These are phyloP conservation scores for Lagopus muta DNA, from an alignment of 2,113 vertebrate species.

Conservation along the genomic window DNA sequence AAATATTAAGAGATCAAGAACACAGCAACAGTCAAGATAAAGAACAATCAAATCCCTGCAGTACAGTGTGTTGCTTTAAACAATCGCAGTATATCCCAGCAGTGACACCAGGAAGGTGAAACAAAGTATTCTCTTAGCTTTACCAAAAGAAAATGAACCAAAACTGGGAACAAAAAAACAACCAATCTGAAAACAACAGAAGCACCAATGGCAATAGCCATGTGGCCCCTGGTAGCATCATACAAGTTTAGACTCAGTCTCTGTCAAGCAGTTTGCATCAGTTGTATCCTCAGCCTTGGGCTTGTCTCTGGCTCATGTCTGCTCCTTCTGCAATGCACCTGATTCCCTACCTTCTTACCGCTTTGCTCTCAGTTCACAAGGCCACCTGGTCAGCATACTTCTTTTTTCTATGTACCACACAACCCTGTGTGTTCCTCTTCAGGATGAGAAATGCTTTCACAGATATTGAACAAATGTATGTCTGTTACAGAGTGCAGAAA, in stretches of 20 bases:
- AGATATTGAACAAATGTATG: not conserved
- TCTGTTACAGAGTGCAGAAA: not conserved
- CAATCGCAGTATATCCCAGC: not conserved
- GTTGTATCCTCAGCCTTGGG: not conserved
- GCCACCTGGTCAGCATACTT: not conserved
- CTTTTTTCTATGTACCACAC: not conserved
- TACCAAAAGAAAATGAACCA: not conserved
- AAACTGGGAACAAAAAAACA: not conserved
- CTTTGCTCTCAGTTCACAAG: not conserved
- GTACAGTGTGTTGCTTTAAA: not conserved
- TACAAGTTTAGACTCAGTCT: not conserved
- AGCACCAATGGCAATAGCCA: not conserved
- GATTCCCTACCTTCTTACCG: not conserved
- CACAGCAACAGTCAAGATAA: not conserved
- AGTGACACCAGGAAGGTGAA: not conserved
- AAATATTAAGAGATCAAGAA: slow-evolving; percentile 17
- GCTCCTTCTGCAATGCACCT: not conserved
- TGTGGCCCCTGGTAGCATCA: not conserved
- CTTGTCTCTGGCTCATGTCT: not conserved
- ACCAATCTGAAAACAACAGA: not conserved
- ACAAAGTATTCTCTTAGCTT: not conserved
- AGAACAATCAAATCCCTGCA: not conserved
- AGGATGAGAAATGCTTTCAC: not conserved
- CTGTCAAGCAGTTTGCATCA: not conserved
- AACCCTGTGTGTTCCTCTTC: not conserved